Percentiles rank a stretch among this genome's conserved stretches.
These are phyloP conservation scores for Smittia sp. DNA, from an alignment of 2,888 invertebrate genomes.

Conservation along the genomic window DNA sequence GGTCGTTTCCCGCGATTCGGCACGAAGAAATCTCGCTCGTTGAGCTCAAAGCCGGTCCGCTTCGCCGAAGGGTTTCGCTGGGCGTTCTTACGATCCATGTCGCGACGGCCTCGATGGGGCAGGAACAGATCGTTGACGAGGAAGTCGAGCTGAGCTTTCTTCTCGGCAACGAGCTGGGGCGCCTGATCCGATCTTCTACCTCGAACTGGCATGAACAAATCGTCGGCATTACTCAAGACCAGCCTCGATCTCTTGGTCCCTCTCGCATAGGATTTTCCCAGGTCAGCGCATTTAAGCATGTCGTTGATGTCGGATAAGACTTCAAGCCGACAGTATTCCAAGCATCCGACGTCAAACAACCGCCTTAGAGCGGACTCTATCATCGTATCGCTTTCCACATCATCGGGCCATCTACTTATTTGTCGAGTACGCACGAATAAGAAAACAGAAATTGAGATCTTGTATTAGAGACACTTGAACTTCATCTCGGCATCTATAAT, in stretches of 20 bases:
- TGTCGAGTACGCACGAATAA: background rate
- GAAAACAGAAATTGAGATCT: constrained; percentile 14
- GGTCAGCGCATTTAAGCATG: background rate
- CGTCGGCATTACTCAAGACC: background rate
- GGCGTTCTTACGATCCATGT: constrained; percentile 13
- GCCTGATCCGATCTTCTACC: background rate
- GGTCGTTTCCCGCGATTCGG: constrained; percentile 42
- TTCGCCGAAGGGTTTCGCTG: background rate
- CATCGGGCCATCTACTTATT: background rate
- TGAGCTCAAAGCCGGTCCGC: constrained; percentile 25
- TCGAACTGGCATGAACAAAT: constrained; percentile 31
- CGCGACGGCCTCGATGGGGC: constrained; percentile 50
- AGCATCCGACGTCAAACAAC: constrained; percentile 5
- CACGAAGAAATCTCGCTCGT: constrained; percentile 39
- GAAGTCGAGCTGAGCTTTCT: constrained; percentile 24
- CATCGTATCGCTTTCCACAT: constrained; percentile 11
- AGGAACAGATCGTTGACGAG: constrained; percentile 49
- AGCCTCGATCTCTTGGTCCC: background rate
- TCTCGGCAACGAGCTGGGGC: constrained; percentile 13
- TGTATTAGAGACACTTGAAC: constrained; percentile 19
- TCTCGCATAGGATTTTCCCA: background rate
- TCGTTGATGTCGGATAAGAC: background rate
- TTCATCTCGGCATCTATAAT: constrained; percentile 8
- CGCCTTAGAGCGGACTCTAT: background rate
- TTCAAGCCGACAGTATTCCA: background rate